Conservation (phyloP, 2,797 vertebrate species). For the Nannoperca australis region DNA sequence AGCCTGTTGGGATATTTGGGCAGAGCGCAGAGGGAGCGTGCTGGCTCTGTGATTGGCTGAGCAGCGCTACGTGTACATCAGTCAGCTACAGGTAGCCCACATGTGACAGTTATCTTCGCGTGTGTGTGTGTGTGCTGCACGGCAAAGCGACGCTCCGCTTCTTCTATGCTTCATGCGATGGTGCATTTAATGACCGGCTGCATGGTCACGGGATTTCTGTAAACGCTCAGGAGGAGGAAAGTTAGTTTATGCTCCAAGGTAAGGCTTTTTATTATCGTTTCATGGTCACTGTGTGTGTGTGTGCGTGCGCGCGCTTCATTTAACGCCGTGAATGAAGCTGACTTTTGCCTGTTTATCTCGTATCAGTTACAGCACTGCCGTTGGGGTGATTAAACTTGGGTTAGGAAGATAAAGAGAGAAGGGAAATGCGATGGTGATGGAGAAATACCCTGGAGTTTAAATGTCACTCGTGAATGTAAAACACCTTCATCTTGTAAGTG, state of each 20-base stretch:
- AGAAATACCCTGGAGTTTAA: background rate
- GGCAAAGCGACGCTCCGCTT: constrained; percentile 22
- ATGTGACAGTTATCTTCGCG: constrained; percentile 71
- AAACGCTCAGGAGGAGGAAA: constrained; percentile 32
- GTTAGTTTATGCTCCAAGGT: constrained; percentile 51
- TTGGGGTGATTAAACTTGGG: constrained; percentile 36
- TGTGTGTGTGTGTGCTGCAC: constrained; percentile 7
- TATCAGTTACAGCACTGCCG: constrained; percentile 25
- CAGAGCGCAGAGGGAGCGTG: background rate
- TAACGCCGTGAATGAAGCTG: background rate
- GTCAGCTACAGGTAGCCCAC: constrained; percentile 81
- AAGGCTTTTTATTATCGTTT: constrained; percentile 19
- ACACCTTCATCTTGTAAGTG: background rate
- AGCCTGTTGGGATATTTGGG: background rate
- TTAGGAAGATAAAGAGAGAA: constrained; percentile 42
- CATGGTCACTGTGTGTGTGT: too few relatives aligned
- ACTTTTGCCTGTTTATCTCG: constrained; percentile 22
- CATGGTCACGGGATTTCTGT: constrained; percentile 20
- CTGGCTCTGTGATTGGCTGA: constrained; percentile 80
- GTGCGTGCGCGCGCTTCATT: background rate
- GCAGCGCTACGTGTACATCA: constrained; percentile 86
- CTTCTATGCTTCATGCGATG: constrained; percentile 25
- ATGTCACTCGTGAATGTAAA: constrained; percentile 46
- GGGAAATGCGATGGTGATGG: background rate
- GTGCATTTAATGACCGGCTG: constrained; percentile 27